phyloP scores from a whole-genome alignment of 1,140 invertebrate species.

The Thaumetopoea pityocampa region DNA sequence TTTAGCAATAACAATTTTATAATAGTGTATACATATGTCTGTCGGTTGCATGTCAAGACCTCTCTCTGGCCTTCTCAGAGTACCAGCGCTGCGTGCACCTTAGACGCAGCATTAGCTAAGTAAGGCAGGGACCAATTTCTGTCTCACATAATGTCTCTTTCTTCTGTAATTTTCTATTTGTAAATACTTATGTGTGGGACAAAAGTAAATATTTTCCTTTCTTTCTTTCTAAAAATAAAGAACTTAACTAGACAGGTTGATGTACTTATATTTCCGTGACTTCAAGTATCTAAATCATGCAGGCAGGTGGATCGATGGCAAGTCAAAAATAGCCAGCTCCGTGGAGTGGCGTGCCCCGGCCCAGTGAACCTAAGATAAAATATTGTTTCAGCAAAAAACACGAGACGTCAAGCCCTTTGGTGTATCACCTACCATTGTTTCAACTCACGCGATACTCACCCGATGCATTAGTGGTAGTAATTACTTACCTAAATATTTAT shows the following conservation, averaged over 20 bases:
- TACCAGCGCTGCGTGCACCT: too few relatives aligned
- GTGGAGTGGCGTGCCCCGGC: constrained; percentile 26
- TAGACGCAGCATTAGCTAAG: too few relatives aligned
- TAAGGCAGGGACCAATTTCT: too few relatives aligned
- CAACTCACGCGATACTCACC: constrained; percentile 17
- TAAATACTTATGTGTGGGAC: too few relatives aligned
- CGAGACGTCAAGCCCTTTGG: constrained; percentile 22
- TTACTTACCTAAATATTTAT: constrained; percentile 9
- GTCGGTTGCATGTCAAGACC: too few relatives aligned
- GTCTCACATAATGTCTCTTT: too few relatives aligned
- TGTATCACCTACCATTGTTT: constrained; percentile 9
- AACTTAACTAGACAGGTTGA: too few relatives aligned
- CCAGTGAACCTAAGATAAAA: constrained; percentile 34
- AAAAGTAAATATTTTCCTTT: neutral
- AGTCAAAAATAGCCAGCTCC: constrained; percentile 23
- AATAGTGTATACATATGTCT: too few relatives aligned
- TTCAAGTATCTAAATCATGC: constrained; percentile 23
- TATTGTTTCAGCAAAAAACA: constrained; percentile 35
- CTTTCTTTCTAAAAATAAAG: neutral
- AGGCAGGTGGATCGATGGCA: constrained; percentile 22
- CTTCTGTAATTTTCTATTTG: too few relatives aligned
- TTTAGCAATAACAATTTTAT: too few relatives aligned
- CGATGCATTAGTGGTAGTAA: constrained; percentile 4
- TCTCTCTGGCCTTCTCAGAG: too few relatives aligned
- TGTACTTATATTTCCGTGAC: neutral